Evolutionary conservation across 1,140 invertebrate genomes (phyloP).

Genomic region (Drosophila varians): DNA sequence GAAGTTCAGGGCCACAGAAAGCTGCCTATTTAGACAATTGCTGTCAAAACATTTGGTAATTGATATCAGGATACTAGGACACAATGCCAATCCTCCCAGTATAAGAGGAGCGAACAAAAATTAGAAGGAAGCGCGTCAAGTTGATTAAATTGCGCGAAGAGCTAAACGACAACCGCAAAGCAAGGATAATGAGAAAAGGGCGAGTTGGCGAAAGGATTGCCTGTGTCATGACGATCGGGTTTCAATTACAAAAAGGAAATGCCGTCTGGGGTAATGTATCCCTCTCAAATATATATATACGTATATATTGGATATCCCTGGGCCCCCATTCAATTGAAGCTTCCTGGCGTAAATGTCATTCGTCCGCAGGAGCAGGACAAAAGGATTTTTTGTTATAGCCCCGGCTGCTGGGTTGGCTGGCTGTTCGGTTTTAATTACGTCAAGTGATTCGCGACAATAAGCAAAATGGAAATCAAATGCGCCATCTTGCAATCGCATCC

Average conservation of each 20-base stretch:
- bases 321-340: slow-evolving; percentile 54
- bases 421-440: slow-evolving; percentile 63
- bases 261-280: neutral
- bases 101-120: neutral
- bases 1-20: neutral
- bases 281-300: neutral
- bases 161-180: slow-evolving; percentile 41
- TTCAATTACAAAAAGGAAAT: slow-evolving; percentile 74
- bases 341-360: slow-evolving; percentile 77
- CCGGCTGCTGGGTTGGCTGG: neutral
- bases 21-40: slow-evolving; percentile 76
- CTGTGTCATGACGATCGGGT: slow-evolving; percentile 70
- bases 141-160: slow-evolving; percentile 79
- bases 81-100: neutral
- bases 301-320: neutral
- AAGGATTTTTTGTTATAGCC: neutral
- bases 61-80: slow-evolving; percentile 55
- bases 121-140: slow-evolving; percentile 60
- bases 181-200: slow-evolving; percentile 42
- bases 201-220: slow-evolving; percentile 60
- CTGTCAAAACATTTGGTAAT: slow-evolving; percentile 83
- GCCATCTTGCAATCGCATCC: slow-evolving; percentile 51
- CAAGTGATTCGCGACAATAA: slow-evolving; percentile 71
- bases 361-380: slow-evolving; percentile 25
- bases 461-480: slow-evolving; percentile 73